Percentiles rank a stretch among this genome's conserved stretches.
Evolutionary conservation across 2,888 invertebrate species (phyloP).

Genomic region (Drosophila quinaria): DNA sequence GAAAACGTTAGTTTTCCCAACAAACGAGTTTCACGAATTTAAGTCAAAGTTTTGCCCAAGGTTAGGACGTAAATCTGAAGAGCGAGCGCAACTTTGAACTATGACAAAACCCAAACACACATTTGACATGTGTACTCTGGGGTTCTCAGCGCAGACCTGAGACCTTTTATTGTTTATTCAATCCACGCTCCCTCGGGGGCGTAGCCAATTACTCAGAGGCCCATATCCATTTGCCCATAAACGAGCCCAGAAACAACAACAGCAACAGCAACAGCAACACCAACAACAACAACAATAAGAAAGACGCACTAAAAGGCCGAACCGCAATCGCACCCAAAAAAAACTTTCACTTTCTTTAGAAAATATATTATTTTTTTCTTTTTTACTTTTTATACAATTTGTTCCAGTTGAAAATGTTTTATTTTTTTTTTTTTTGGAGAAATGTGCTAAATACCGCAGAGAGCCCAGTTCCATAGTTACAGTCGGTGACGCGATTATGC

Average conservation of each 20-base stretch:
- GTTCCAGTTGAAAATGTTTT: conserved; percentile 40
- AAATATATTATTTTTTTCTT: conserved; percentile 54
- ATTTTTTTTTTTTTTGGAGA: conserved; percentile 29
- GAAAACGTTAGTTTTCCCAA: conserved; percentile 40
- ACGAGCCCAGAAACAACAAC: conserved; percentile 6
- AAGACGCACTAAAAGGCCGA: conserved; percentile 35
- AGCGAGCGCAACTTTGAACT: conserved; percentile 6
- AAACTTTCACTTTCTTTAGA: conserved; percentile 81
- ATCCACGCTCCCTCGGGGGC: conserved; percentile 24
- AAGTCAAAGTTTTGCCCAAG: conserved; percentile 27
- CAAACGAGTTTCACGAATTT: conserved; percentile 12
- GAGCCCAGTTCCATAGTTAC: conserved; percentile 21
- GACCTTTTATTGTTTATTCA: conserved; percentile 47
- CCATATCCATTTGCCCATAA: conserved; percentile 17
- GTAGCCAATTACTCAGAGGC: conserved; percentile 35
- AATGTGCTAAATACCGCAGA: conserved; percentile 72
- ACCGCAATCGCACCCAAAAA: conserved; percentile 53
- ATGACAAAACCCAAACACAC: conserved; percentile 6
- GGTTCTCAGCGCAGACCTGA: conserved; percentile 20
- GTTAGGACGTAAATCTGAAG: conserved; percentile 32
- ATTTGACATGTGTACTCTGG: conserved; percentile 17
- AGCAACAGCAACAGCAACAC: not conserved
- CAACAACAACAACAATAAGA: conserved; percentile 1
- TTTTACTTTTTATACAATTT: conserved; percentile 28
- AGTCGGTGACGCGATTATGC: conserved; percentile 45